Evolutionary conservation across 2,113 vertebrate species (phyloP), one percentile per base, ranked within the genome.

Genomic region (Corvus hawaiiensis): DNA sequence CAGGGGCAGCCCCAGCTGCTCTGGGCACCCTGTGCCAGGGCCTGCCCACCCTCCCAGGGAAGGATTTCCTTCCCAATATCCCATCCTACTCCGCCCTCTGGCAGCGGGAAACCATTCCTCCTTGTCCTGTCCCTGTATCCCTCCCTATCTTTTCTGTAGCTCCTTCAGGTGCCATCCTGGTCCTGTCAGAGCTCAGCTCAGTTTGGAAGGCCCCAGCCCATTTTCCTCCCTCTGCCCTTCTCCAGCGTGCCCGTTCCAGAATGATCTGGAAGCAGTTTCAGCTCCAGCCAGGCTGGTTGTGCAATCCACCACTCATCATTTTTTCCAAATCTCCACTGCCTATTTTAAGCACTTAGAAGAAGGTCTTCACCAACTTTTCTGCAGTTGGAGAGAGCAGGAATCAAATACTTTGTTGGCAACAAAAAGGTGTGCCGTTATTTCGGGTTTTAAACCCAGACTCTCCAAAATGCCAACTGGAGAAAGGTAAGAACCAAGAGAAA

Each of bases 271-370:
- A 76, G 85, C 15, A 48, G 32, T 43, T 58, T 8, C 3, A 72
- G 82, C 67, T 75, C 56, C 67, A 79, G 74, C 54, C 71, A 54
- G 39, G 52, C 71, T 73, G 84, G 41, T 90, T 95, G 90, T 66
- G 68, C 71, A 93, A 89, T 17, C 35, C 78, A 59, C 16, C 71
- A 44, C 90, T 94, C 85, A 74, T 66, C 84, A 87, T 33, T 82
- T 76, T 87, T 93, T 90, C 92, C 95, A 49, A 16, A 37, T 87
- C 78, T 82, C 82, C 87, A n/a, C 59, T 26, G 39, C 35, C 52
- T 95, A 93, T 87, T 96, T 95, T 87, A 89, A 82, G 93, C 44
- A 16, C 73, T 87, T 22, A 72, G 72, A 26, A 88, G 73, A 93
- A 91, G 90, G 66, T 35, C 74, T 55, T 91, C 81, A 86, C 69